phyloP scores from a whole-genome alignment of 2,888 invertebrate genomes.

The Zaprionus obscuricornis region DNA sequence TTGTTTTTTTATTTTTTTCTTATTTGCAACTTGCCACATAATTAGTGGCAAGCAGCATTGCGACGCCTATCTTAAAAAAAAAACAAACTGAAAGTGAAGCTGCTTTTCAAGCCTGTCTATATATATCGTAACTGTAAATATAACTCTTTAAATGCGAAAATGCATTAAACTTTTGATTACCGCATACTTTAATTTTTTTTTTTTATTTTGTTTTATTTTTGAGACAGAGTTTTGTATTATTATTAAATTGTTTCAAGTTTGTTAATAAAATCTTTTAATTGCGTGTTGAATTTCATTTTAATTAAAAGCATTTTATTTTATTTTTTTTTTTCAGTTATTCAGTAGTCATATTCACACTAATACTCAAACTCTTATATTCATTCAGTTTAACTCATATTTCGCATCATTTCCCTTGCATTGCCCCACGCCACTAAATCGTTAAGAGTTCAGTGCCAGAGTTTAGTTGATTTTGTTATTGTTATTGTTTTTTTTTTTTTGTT shows the following conservation, averaged over 20 bases:
- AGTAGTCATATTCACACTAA: no score
- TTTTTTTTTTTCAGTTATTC: no score
- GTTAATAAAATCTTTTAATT: conserved; percentile 58
- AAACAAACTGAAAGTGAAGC: conserved; percentile 51
- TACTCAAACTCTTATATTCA: no score
- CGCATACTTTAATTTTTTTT: conserved; percentile 41
- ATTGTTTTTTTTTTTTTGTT: conserved; percentile 25
- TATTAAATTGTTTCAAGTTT: conserved; percentile 4
- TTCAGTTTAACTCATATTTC: no score
- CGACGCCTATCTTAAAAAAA: no score
- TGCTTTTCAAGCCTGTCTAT: conserved; percentile 20
- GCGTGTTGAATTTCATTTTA: conserved; percentile 73
- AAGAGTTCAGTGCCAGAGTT: conserved; percentile 55
- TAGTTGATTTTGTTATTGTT: conserved; percentile 50
- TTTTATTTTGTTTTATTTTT: neutral
- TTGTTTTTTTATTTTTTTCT: conserved; percentile 19
- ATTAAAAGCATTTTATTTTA: conserved; percentile 64
- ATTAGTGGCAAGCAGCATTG: conserved; percentile 19
- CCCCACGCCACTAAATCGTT: conserved; percentile 1
- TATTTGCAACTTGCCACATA: conserved; percentile 34
- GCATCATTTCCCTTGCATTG: conserved; percentile 18
- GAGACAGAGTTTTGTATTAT: neutral
- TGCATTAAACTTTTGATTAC: conserved; percentile 58
- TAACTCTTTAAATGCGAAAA: conserved; percentile 24
- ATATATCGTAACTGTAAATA: no score